Evolutionary conservation across 2,113 vertebrate species (phyloP).

Genomic region (Saccopteryx bilineata): DNA sequence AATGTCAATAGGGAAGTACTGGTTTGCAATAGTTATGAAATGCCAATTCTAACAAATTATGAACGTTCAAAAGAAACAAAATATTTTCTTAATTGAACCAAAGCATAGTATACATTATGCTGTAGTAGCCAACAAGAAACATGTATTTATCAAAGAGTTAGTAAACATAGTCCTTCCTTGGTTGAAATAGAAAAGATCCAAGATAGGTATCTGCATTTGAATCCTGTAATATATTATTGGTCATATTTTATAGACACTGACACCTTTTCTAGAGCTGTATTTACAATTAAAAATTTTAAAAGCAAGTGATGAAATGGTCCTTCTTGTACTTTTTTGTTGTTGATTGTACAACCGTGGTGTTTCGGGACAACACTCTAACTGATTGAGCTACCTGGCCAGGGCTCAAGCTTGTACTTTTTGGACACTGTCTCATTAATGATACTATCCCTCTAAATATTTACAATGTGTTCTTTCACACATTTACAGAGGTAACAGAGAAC

Average conservation of each 20-base stretch:
- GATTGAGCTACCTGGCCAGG: too few species aligned
- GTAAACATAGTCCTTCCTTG: neutral
- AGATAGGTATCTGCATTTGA: neutral
- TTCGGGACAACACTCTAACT: too few species aligned
- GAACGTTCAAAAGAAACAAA: constrained; percentile 29
- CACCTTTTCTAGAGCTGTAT: neutral
- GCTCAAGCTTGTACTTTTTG: neutral
- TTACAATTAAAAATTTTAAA: constrained; percentile 38
- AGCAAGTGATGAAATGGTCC: constrained; percentile 52
- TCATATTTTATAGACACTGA: neutral
- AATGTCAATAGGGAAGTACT: neutral
- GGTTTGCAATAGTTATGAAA: neutral
- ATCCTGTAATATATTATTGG: neutral
- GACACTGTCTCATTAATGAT: constrained; percentile 52
- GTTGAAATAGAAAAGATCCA: neutral
- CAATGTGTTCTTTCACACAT: constrained; percentile 60
- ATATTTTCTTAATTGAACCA: constrained; percentile 20
- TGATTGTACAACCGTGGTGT: too few species aligned
- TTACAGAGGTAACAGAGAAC: constrained; percentile 60
- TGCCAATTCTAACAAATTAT: neutral
- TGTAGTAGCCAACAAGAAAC: neutral
- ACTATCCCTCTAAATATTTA: constrained; percentile 68
- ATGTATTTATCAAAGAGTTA: neutral
- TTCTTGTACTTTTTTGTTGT: neutral
- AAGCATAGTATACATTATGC: neutral